Percentiles rank a stretch among this genome's conserved stretches.
These are phyloP conservation scores for Pterocles gutturalis DNA, from an alignment of 2,113 vertebrate species.

Conservation along the genomic window DNA sequence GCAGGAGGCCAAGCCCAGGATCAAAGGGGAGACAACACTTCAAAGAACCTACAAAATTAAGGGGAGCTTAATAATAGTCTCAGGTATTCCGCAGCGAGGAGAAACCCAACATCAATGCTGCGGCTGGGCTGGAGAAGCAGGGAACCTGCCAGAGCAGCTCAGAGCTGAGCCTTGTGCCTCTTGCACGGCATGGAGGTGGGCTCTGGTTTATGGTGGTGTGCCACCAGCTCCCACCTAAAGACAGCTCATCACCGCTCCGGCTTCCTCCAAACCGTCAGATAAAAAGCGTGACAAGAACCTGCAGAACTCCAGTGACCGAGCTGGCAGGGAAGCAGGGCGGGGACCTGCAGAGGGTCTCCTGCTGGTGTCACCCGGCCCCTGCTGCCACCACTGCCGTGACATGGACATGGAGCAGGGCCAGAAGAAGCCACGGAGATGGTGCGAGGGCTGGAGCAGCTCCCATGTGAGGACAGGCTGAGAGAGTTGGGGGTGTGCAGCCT, in stretches of 20 bases:
- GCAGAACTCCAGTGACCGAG: too few species aligned
- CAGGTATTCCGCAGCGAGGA: not conserved
- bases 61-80: not conserved
- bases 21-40: not conserved
- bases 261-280: not conserved
- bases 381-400: accelerated
- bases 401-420: not conserved
- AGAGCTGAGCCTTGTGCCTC: accelerated
- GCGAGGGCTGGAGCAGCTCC: too few species aligned
- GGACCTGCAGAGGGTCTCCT: not conserved
- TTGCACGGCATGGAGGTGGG: accelerated
- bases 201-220: not conserved
- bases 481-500: too few species aligned
- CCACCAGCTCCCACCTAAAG: not conserved
- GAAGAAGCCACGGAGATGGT: too few species aligned
- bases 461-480: too few species aligned
- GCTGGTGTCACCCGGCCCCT: too few species aligned
- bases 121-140: not conserved
- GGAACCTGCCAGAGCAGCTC: accelerated
- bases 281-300: not conserved
- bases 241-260: not conserved
- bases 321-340: not conserved
- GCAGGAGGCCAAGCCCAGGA: not conserved
- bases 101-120: accelerated
- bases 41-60: not conserved